Base-by-base conservation (phyloP, 2,797 vertebrate genomes). In the Muraenolepis orangiensis region DNA sequence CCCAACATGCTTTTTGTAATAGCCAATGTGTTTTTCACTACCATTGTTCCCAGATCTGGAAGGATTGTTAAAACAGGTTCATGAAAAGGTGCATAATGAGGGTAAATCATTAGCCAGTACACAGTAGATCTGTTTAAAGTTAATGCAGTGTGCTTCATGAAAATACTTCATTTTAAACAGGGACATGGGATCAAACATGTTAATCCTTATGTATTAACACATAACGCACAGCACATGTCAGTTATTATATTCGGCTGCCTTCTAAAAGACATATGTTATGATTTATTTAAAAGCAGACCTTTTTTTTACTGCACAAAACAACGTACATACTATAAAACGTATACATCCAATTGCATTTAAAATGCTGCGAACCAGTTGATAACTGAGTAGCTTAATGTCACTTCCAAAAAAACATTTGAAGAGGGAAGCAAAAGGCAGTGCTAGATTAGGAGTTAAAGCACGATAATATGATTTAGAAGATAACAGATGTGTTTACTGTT, bases 1-100 rank as follows among this genome's bases (percentile, higher is more conserved):
- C 77, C 78, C 82, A 76, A 90, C 87, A 90, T 87, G 78, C 90
- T 87, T 87, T 91, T 91, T 87, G 77, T 87, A 82, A 90, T 88
- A 88, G 83, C 83, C 76, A 13, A 80, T 82, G 82, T 87, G 26
- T 64, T 28, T 26, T 82, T 87, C 85, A 85, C 84, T 87, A 85
- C 76, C 88, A 85, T 81, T 20, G 87, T 87, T 87, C 88, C 83
- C 89, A 81, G 81, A 84, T 85, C 85, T 85, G 14, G 77, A 83
- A 87, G 86, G 86, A 90, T 88, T 82, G 88, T 86, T 84, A 87
- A 64, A 89, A 83, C 85, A 89, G 87, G 89, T 88, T 90, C 89
- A 89, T 89, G 84, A 91, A 89, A 77, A 89, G 85, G 83, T 80
- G 74, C 87, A 89, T 86, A 87, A 84, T 89, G 84, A 86, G 85